These are phyloP conservation scores for Malacoctenus gilli DNA, from an alignment of 2,797 vertebrate genomes.

Conservation along the genomic window DNA sequence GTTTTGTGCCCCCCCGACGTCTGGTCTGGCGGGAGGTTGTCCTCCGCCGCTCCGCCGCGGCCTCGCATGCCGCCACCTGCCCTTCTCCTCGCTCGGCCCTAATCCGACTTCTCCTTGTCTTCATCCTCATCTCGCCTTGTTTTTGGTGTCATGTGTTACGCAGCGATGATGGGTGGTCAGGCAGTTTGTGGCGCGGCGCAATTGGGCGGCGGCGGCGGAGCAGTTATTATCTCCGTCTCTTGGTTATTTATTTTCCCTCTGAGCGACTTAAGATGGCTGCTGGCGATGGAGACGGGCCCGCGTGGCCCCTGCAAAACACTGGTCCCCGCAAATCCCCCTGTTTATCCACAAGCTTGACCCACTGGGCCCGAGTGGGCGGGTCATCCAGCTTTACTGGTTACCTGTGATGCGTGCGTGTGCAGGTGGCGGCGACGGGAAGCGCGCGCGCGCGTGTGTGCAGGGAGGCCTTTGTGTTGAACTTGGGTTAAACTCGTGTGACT, in stretches of 20 bases:
- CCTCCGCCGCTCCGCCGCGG: slow-evolving; percentile 40
- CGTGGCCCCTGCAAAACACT: slow-evolving; percentile 71
- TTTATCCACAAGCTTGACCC: slow-evolving; percentile 81
- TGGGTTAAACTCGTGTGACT: slow-evolving; percentile 57
- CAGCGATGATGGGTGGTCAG: slow-evolving; percentile 34
- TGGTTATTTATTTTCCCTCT: slow-evolving; percentile 76
- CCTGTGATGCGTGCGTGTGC: slow-evolving; percentile 1
- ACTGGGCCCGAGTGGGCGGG: slow-evolving; percentile 44
- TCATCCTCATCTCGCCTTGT: slow-evolving; percentile 44
- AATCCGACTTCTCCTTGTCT: slow-evolving; percentile 44
- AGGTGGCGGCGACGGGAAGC: neutral
- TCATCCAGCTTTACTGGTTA: slow-evolving; percentile 6
- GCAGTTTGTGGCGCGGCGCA: slow-evolving; percentile 24
- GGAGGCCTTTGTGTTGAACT: slow-evolving; percentile 40
- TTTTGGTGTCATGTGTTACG: slow-evolving; percentile 34
- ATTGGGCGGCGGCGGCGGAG: slow-evolving; percentile 39
- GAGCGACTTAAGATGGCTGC: slow-evolving; percentile 79
- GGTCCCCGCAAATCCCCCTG: slow-evolving; percentile 71
- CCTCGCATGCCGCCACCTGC: slow-evolving; percentile 38
- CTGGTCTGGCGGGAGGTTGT: slow-evolving; percentile 37
- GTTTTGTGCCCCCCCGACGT: too few species aligned
- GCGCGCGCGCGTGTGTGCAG: too few species aligned
- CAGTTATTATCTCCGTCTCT: slow-evolving; percentile 70
- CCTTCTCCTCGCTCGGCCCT: slow-evolving; percentile 9
- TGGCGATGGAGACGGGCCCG: slow-evolving; percentile 71